Evolutionary conservation across 2,797 vertebrate genomes (phyloP).

Genomic region (Epinephelus malabaricus): DNA sequence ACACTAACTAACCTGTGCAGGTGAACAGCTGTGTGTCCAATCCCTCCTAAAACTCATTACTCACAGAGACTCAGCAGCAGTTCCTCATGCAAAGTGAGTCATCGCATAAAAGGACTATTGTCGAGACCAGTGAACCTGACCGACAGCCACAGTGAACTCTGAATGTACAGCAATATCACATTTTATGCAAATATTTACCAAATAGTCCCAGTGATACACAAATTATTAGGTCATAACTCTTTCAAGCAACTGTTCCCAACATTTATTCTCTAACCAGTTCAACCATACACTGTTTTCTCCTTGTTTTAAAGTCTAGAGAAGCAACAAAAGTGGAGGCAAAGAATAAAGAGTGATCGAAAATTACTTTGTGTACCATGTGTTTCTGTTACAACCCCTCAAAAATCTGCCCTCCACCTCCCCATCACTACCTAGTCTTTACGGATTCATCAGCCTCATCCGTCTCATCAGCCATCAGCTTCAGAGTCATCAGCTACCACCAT

Average conservation of each 20-base stretch:
- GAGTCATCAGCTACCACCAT: too few species aligned
- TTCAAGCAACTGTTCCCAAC: background rate
- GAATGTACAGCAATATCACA: background rate
- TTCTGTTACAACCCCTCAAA: too few species aligned
- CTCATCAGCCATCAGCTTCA: too few species aligned
- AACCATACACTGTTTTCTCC: background rate
- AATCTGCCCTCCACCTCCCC: too few species aligned
- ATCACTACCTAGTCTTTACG: too few species aligned
- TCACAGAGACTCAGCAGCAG: slow-evolving; percentile 12
- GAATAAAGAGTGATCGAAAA: background rate
- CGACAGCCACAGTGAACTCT: background rate
- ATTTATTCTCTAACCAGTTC: background rate
- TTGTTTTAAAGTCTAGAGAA: background rate
- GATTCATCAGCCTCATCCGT: too few species aligned
- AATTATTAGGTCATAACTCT: background rate
- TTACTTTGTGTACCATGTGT: too few species aligned
- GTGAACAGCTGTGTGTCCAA: background rate
- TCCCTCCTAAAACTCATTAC: background rate
- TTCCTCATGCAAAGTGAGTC: slow-evolving; percentile 44
- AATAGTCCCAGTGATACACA: background rate
- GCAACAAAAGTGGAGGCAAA: background rate
- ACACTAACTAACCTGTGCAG: slow-evolving; percentile 17
- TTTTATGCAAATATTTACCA: background rate
- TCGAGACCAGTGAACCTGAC: slow-evolving; percentile 13
- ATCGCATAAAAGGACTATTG: slow-evolving; percentile 26